These are phyloP conservation scores for Drosophila takahashii DNA, from an alignment of 1,140 invertebrate species.

Conservation along the genomic window DNA sequence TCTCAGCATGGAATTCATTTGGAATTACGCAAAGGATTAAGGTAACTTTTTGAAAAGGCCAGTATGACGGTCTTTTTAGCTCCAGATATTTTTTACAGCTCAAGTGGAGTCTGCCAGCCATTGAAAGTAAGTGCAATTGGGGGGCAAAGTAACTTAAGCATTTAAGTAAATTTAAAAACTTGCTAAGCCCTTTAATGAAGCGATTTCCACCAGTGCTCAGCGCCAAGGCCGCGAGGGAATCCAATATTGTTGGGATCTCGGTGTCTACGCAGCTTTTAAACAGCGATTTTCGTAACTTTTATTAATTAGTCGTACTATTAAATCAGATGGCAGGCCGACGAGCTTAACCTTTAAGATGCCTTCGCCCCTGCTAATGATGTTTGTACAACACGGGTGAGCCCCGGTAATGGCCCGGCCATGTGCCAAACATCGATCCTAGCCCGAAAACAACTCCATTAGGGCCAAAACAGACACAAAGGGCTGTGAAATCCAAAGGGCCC, in stretches of 20 bases:
- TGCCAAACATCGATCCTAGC: conserved; percentile 40
- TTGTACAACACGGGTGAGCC: conserved; percentile 18
- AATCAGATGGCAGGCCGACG: conserved; percentile 44
- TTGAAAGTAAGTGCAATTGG: conserved; percentile 23
- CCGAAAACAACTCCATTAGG: conserved; percentile 59
- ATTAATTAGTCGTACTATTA: conserved; percentile 66
- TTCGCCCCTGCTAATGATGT: conserved; percentile 39
- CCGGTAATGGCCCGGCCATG: conserved; percentile 63
- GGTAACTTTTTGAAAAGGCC: conserved; percentile 63
- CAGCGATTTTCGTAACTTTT: conserved; percentile 53
- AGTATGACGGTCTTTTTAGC: conserved; percentile 5
- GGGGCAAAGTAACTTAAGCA: conserved; percentile 50
- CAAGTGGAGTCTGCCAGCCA: conserved; percentile 23
- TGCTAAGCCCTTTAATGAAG: conserved; percentile 74
- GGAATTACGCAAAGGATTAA: conserved; percentile 73
- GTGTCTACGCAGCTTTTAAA: conserved; percentile 26
- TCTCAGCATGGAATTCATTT: conserved; percentile 77
- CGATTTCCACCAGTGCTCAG: conserved; percentile 51
- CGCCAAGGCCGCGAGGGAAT: conserved; percentile 15
- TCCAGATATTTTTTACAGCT: conserved; percentile 30
- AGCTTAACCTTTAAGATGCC: conserved; percentile 42
- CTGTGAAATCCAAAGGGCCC: conserved; percentile 9
- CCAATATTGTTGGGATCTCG: conserved; percentile 6
- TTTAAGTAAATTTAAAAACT: conserved; percentile 81
- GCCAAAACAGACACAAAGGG: conserved; percentile 36